Base-by-base conservation (phyloP, 2,797 vertebrate species). In the Squalus acanthias region DNA sequence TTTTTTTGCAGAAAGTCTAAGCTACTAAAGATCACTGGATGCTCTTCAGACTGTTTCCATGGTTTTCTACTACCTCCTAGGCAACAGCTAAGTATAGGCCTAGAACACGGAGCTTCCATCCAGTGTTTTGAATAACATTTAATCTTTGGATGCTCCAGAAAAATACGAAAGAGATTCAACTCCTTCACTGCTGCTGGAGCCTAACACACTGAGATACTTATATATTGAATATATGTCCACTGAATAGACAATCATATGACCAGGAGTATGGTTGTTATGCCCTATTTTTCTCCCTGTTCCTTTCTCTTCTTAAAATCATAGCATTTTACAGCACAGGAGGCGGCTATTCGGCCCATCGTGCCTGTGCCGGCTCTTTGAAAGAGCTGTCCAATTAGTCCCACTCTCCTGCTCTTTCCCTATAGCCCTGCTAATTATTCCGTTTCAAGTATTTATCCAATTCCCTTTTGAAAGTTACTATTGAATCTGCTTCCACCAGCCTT, bases 31-130 rank as follows among this genome's bases (percentile, higher is more conserved):
- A 50, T 53, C 24, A 72, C n/a, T 39, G 46, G 20, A 65, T 82
- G 72, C 50, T 74, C 85, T 95, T 67, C 96, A 91, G 96, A 95
- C 96, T 95, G 96, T 96, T 97, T 96, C 97, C 96, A 96, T 97
- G 96, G 96, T 96, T 96, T 76, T 96, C 22, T 96, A 96, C 97
- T 97, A 97, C 96, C 96, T 96, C 97, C 98, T 97, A 98, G 98
- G 98, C 97, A 98, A 98, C 98, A 97, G 97, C 96, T 97, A 97
- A 96, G 96, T 96, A 96, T 70, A 96, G 96, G 96, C 96, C 96
- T 97, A 96, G 97, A 97, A 74, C 39, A 33, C 69, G 1, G 24
- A 95, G 94, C 50, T 76, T 17, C 29, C 69, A 33, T 95, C 12
- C 1, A 74, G 10, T 50, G 53, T 15, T 60, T 95, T 22, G 26